Percentiles rank a stretch among this genome's conserved stretches.
Conservation (phyloP, 2,888 invertebrate genomes). For the Scrobipalpa atriplicella region DNA sequence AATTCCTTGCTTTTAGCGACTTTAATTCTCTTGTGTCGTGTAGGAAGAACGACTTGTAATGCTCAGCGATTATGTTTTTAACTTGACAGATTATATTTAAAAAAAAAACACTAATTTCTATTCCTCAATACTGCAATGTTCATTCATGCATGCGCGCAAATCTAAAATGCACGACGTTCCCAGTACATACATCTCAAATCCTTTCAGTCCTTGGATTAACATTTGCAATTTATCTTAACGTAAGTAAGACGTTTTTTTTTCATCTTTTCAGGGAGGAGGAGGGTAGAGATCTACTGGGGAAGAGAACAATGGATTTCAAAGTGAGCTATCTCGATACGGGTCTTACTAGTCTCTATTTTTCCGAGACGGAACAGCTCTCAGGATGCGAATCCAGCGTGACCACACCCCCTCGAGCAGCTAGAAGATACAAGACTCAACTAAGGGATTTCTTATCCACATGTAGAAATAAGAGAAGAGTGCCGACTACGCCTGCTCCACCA, state of each 20-base stretch:
- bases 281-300: constrained; percentile 97
- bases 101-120: too few relatives aligned
- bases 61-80: too few relatives aligned
- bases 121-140: too few relatives aligned
- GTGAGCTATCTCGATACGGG: constrained; percentile 98
- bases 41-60: too few relatives aligned
- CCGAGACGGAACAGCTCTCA: constrained; percentile 91
- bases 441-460: constrained; percentile 97
- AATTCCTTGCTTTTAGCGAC: constrained; percentile 2
- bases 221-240: neutral
- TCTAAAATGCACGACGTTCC: too few relatives aligned
- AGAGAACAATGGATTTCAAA: constrained; percentile 99
- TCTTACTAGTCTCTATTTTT: constrained; percentile 94
- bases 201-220: neutral
- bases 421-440: constrained; percentile 96
- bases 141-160: too few relatives aligned
- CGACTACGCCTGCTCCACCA: constrained; percentile 82
- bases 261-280: constrained; percentile 94
- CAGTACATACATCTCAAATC: too few relatives aligned
- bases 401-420: constrained; percentile 89
- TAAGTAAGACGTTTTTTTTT: constrained; percentile 17
- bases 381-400: constrained; percentile 85
- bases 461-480: constrained; percentile 89
- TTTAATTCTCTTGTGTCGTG: neutral
- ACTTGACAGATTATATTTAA: too few relatives aligned